Percentiles rank a stretch among this genome's conserved stretches.
These are phyloP conservation scores for Lypha dubia DNA, from an alignment of 2,888 invertebrate species.

Conservation along the genomic window DNA sequence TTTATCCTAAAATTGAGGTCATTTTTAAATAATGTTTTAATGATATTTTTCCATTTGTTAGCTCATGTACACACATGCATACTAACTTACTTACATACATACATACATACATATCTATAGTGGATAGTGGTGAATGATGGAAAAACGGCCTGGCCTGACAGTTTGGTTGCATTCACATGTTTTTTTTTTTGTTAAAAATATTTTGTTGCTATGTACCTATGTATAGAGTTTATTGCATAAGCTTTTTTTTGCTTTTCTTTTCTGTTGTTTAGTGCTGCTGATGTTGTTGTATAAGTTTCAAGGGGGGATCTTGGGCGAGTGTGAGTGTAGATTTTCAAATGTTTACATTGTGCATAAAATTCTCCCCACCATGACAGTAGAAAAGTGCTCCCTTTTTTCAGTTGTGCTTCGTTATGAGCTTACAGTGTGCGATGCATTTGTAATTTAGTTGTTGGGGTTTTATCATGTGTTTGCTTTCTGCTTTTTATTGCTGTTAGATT, in stretches of 20 bases:
- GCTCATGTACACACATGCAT: conserved; percentile 1
- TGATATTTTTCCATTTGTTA: conserved; percentile 70
- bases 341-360: conserved; percentile 62
- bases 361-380: conserved; percentile 50
- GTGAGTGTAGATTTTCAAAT: conserved; percentile 57
- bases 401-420: conserved; percentile 14
- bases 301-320: conserved; percentile 8
- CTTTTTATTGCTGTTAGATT: conserved; percentile 43
- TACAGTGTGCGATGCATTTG: conserved; percentile 23
- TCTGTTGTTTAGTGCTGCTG: conserved; percentile 41
- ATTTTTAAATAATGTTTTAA: conserved; percentile 71
- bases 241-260: conserved; percentile 67
- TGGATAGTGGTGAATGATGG: conserved; percentile 37
- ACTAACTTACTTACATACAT: not conserved
- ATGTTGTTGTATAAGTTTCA: conserved; percentile 1
- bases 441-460: conserved; percentile 29
- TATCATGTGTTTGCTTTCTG: conserved; percentile 59
- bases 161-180: conserved; percentile 60
- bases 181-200: conserved; percentile 40
- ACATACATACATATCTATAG: not conserved
- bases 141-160: conserved; percentile 36
- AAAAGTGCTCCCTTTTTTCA: conserved; percentile 56
- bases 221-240: conserved; percentile 72
- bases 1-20: conserved; percentile 68
- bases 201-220: conserved; percentile 60